A percentile compares a stretch with the other conserved stretches of the same genome.
phyloP scores from a whole-genome alignment of 2,888 invertebrate genomes.

The Spodoptera exigua region DNA sequence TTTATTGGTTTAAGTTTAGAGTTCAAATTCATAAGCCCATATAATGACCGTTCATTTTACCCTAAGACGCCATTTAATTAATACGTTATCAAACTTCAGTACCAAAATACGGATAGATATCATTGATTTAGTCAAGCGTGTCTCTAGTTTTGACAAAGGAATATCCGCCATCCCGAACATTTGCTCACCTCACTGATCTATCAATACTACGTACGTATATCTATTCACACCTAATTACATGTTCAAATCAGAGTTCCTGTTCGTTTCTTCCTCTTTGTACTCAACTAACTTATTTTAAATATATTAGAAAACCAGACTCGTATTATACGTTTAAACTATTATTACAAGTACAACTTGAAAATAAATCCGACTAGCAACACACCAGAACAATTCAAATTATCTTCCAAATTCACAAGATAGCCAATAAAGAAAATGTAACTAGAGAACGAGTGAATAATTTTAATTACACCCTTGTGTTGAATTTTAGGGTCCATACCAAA shows the following conservation, averaged over 20 bases:
- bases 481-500: constrained; percentile 77
- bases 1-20: too few species aligned
- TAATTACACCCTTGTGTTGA: constrained; percentile 20
- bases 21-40: not conserved
- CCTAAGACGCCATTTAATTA: not conserved
- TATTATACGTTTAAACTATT: too few species aligned
- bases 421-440: constrained; percentile 10
- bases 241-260: constrained; percentile 24
- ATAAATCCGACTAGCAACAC: constrained; percentile 26
- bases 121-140: constrained; percentile 22
- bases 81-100: constrained; percentile 6
- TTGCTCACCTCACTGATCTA: constrained; percentile 42
- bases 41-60: not conserved
- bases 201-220: constrained; percentile 35
- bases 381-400: constrained; percentile 20
- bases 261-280: constrained; percentile 20
- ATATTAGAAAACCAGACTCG: too few species aligned
- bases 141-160: constrained; percentile 36
- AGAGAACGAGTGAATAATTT: constrained; percentile 16
- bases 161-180: constrained; percentile 14
- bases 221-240: constrained; percentile 41
- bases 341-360: constrained; percentile 5
- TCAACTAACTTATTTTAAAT: not conserved
- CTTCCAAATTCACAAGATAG: constrained; percentile 2
- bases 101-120: constrained; percentile 4